Evolutionary conservation across 2,113 vertebrate genomes (phyloP), one percentile per base, ranked within the genome.

Genomic region (Rhinoderma darwinii): DNA sequence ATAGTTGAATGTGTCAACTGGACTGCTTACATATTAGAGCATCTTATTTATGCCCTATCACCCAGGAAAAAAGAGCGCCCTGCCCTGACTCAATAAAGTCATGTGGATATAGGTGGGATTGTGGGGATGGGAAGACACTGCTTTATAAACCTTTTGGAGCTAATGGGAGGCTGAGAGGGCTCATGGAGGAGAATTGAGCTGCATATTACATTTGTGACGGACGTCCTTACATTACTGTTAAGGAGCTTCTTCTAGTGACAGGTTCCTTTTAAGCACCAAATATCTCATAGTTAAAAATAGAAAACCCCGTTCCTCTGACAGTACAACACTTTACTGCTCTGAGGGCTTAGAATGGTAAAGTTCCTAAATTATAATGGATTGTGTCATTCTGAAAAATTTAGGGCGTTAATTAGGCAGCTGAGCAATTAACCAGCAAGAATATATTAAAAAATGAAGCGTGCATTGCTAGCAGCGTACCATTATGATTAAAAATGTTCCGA

Each of bases 331-430:
- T 70, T 47, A 7, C 43, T 50, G 81, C 81, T 83, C 63, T 3
- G 27, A 50, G 61, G 61, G 63, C 63, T 83, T 83, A 47, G 72
- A 50, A 83, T 83, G 61, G 81, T 70, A 83, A 70, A 70, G 43
- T 83, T 50, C 50, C 79, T 39, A 84, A 73, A 84, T 84, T 54
- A 84, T 84, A 54, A 84, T 74, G 68, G 47, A 54, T 84, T 39
- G 51, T 76, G 54, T 50, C 73, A 79, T 86, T 51, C 56, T 78
- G 68, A 68, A 50, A 86, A 86, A 86, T 68, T 63, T 50, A 27
- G 43, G 20, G 59, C 68, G 75, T 86, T 86, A 86, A 79, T 86
- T 86, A 86, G 84, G 61, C 25, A 86, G 47, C 27, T 35, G 84
- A 79, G 75, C 75, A 86, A 86, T 86, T 68, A 86, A 78, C 74